phyloP scores from a whole-genome alignment of 2,888 invertebrate genomes.

The Epinotia nisella region DNA sequence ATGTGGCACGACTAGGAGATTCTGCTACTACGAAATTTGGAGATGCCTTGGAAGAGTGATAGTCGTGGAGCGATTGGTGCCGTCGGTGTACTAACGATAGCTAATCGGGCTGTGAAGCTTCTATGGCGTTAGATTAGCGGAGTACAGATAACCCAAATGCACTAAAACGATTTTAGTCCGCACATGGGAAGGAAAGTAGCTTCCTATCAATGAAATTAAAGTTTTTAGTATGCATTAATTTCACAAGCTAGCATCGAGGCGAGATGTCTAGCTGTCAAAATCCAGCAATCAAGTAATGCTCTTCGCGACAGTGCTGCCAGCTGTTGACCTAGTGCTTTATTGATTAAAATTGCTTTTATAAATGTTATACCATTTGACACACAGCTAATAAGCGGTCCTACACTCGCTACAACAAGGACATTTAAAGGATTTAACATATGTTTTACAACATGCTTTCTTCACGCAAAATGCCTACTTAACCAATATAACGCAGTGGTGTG shows the following conservation, averaged over 20 bases:
- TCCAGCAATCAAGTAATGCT: not conserved
- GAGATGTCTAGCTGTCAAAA: not conserved
- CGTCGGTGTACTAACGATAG: not conserved
- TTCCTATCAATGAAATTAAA: not conserved
- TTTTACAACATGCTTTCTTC: slow-evolving; percentile 10
- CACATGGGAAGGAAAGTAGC: not conserved
- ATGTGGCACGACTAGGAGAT: too few relatives aligned
- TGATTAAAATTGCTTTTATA: not conserved
- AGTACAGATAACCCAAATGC: not conserved
- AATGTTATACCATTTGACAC: not conserved
- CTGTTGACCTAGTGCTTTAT: not conserved
- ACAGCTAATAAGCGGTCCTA: not conserved
- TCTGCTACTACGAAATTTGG: too few relatives aligned
- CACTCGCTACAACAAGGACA: not conserved
- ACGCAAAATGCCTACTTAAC: slow-evolving; percentile 23
- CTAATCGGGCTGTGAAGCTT: not conserved
- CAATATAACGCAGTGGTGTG: slow-evolving; percentile 14
- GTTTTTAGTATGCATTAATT: not conserved
- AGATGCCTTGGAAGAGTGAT: not conserved
- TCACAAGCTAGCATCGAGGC: not conserved
- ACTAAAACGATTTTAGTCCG: not conserved
- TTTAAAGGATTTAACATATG: not conserved
- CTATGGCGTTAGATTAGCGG: not conserved
- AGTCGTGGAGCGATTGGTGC: not conserved
- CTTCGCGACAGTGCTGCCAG: not conserved